phyloP scores from a whole-genome alignment of 2,888 invertebrate species.

The Philaethria dido region DNA sequence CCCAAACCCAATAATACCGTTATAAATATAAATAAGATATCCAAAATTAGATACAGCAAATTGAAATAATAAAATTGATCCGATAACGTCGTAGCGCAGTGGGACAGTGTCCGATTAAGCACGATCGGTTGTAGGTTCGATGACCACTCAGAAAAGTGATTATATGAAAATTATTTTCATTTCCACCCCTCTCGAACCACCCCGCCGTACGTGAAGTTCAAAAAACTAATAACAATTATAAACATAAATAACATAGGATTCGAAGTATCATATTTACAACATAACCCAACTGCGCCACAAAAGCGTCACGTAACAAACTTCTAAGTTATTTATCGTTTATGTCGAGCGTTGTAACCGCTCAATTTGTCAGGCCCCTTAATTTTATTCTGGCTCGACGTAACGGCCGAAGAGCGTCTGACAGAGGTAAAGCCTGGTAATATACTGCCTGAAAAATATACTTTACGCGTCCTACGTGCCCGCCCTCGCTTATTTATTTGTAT shows the following conservation, averaged over 20 bases:
- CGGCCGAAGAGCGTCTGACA: constrained; percentile 23
- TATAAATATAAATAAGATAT: too few species aligned
- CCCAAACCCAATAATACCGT: too few species aligned
- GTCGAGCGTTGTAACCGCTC: constrained; percentile 43
- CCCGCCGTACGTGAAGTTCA: too few species aligned
- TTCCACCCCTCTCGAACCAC: too few species aligned
- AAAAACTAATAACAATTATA: too few species aligned
- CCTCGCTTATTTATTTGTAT: constrained; percentile 24
- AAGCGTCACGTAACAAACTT: constrained; percentile 31
- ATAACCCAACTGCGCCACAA: constrained; percentile 20
- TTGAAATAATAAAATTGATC: too few species aligned
- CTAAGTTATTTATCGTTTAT: constrained; percentile 41
- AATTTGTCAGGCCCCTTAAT: constrained; percentile 43
- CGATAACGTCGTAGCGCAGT: too few species aligned
- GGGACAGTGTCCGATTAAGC: too few species aligned
- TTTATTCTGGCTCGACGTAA: constrained; percentile 41
- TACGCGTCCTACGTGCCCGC: constrained; percentile 30
- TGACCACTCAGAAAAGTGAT: too few species aligned
- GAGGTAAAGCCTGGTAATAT: constrained; percentile 39
- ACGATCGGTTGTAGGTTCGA: too few species aligned
- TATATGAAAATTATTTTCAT: too few species aligned
- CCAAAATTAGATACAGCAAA: too few species aligned
- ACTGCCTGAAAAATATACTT: constrained; percentile 44
- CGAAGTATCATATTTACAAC: background rate
- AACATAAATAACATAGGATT: background rate